Evolutionary conservation across 2,888 invertebrate species (phyloP), one percentile per base, ranked within the genome.

Genomic region (Thecocarcelia acutangulata): DNA sequence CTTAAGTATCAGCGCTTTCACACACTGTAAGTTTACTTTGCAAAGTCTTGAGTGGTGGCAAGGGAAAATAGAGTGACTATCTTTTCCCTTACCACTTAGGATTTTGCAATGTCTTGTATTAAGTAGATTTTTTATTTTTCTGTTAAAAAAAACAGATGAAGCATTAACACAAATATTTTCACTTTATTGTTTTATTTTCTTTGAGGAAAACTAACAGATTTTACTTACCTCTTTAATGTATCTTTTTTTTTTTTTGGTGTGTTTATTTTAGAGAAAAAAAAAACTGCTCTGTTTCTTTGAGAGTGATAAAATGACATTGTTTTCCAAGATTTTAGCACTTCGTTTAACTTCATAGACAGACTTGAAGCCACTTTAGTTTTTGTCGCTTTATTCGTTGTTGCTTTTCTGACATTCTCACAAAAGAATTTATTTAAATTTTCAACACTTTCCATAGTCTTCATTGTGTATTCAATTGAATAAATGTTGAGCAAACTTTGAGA

Each of bases 391-490:
- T n/a, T n/a, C n/a, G 15, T 46, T 56, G 28, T 28, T 9, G 9
- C 2, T 46, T 46, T 58, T 33, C n/a, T 19, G 8, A 9, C 6
- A 24, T 42, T 28, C 24, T 61, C 28, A 28, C 58, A 17, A 5
- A 59, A 50, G 13, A 70, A 59, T 63, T 61, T 40, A 24, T 46
- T 33, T 46, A 46, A 46, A 69, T 21, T 69, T 54, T 61, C 24
- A 76, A 61, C 68, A 69, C 68, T 76, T 69, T 42, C 19, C 44
- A 33, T 40, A 58, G 50, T 12, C 17, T 61, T 13, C n/a, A 69
- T 61, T 76, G 24, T 61, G 68, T 59, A 68, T 76, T 59, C 21
- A 76, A 68, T 68, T 19, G 59, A 61, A 50, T 59, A 59, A 59
- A 68, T 48, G 28, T 40, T 66, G 46, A 68, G 19, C 33, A 12